These are phyloP conservation scores for Cacoxenus indagator DNA, from an alignment of 2,888 invertebrate species.

Conservation along the genomic window DNA sequence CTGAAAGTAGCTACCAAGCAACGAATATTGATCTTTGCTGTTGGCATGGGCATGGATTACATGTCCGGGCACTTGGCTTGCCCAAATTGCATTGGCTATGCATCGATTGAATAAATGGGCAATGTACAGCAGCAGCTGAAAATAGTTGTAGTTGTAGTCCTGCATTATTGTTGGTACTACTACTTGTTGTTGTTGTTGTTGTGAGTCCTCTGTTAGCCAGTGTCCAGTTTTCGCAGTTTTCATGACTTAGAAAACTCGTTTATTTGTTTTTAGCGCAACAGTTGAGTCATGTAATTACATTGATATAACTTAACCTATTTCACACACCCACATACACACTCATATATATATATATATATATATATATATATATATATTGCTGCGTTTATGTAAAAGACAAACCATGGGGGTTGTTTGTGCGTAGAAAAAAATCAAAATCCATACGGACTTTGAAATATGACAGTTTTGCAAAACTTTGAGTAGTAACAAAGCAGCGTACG, in stretches of 20 bases:
- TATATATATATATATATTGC: no score
- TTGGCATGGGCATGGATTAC: not conserved
- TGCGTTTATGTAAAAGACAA: not conserved
- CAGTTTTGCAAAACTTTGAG: not conserved
- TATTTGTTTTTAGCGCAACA: constrained; percentile 57
- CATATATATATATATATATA: no score
- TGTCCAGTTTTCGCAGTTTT: constrained; percentile 1
- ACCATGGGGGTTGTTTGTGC: no score
- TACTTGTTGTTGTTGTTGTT: not conserved
- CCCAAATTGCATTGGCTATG: no score
- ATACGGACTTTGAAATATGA: not conserved
- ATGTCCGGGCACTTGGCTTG: no score
- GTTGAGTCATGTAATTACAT: constrained; percentile 58
- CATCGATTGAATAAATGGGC: no score
- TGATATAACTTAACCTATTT: constrained; percentile 19
- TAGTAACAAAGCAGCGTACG: not conserved
- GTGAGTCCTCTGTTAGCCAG: not conserved
- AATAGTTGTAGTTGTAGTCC: not conserved
- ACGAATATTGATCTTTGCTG: not conserved
- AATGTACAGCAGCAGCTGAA: no score
- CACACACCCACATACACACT: constrained; percentile 43
- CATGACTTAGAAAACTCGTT: constrained; percentile 47
- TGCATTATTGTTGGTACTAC: no score
- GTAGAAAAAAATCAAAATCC: not conserved
- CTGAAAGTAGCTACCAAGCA: not conserved